These are phyloP conservation scores for Dendrolimus houi DNA, from an alignment of 2,888 invertebrate genomes.

Conservation along the genomic window DNA sequence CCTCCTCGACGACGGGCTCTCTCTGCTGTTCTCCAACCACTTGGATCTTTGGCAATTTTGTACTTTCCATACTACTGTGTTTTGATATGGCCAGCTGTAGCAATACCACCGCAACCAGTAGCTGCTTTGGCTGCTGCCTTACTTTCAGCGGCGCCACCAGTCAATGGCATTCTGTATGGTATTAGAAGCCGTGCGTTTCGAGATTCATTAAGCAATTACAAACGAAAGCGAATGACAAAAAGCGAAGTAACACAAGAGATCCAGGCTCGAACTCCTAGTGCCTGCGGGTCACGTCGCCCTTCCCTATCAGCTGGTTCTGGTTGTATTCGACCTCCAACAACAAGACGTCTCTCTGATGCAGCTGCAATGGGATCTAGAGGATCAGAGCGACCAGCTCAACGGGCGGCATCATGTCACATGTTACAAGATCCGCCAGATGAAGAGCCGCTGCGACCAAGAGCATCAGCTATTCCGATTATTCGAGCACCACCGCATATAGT, in stretches of 20 bases:
- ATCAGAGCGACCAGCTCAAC: conserved; percentile 67
- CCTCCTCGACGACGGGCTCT: conserved; percentile 79
- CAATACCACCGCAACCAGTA: conserved; percentile 52
- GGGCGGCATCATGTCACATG: conserved; percentile 82
- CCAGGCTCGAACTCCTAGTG: conserved; percentile 86
- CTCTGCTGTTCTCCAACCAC: conserved; percentile 82
- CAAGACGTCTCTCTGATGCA: conserved; percentile 59
- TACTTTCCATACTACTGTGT: conserved; percentile 86
- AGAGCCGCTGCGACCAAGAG: conserved; percentile 42
- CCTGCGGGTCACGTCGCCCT: conserved; percentile 84
- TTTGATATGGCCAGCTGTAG: conserved; percentile 79
- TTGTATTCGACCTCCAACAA: conserved; percentile 58
- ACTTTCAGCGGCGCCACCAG: conserved; percentile 81
- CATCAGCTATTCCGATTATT: conserved; percentile 63
- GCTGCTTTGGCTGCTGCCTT: conserved; percentile 79
- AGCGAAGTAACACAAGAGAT: conserved; percentile 88
- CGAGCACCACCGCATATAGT: conserved; percentile 78
- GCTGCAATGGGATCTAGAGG: conserved; percentile 60
- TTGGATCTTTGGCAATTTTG: conserved; percentile 82
- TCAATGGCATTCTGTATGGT: conserved; percentile 87
- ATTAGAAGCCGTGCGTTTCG: conserved; percentile 83
- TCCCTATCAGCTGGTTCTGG: conserved; percentile 79
- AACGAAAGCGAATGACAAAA: conserved; percentile 86
- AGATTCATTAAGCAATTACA: conserved; percentile 85
- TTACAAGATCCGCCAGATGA: conserved; percentile 78